Conservation (phyloP, 2,888 invertebrate species). For the Caenorhabditis auriculariae region DNA sequence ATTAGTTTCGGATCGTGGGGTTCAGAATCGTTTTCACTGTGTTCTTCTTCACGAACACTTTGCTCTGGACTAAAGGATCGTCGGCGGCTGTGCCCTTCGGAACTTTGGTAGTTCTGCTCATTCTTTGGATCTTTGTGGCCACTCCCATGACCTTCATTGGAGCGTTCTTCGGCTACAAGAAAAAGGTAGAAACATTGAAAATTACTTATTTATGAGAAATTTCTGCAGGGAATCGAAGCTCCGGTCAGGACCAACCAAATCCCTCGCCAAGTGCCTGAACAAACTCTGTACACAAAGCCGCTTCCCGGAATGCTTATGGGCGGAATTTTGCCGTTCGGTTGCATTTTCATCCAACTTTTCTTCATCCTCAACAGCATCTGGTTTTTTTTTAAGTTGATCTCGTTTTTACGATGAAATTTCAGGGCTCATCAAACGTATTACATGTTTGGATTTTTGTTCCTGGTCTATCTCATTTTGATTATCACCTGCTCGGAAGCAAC, state of each 20-base stretch:
- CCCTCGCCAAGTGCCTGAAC: constrained; percentile 96
- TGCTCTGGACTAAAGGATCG: constrained; percentile 92
- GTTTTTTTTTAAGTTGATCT: constrained; percentile 68
- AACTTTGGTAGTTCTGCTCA: constrained; percentile 86
- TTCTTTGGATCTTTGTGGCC: constrained; percentile 96
- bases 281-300: constrained; percentile 90
- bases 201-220: too few relatives aligned
- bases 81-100: constrained; percentile 95
- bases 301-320: constrained; percentile 96
- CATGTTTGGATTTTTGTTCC: constrained; percentile 98
- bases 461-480: constrained; percentile 93
- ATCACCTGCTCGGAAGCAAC: constrained; percentile 99
- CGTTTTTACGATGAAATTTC: constrained; percentile 46
- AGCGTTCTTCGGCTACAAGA: constrained; percentile 96
- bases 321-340: constrained; percentile 92
- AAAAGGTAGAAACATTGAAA: too few relatives aligned
- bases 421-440: constrained; percentile 92
- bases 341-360: constrained; percentile 97
- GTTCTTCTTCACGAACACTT: constrained; percentile 93
- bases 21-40: constrained; percentile 88
- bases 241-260: constrained; percentile 98
- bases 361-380: constrained; percentile 98
- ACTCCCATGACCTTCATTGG: constrained; percentile 96
- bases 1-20: too few relatives aligned
- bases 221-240: constrained; percentile 82